Conservation (phyloP, 2,888 invertebrate species). For the Brachylomia viminalis region DNA sequence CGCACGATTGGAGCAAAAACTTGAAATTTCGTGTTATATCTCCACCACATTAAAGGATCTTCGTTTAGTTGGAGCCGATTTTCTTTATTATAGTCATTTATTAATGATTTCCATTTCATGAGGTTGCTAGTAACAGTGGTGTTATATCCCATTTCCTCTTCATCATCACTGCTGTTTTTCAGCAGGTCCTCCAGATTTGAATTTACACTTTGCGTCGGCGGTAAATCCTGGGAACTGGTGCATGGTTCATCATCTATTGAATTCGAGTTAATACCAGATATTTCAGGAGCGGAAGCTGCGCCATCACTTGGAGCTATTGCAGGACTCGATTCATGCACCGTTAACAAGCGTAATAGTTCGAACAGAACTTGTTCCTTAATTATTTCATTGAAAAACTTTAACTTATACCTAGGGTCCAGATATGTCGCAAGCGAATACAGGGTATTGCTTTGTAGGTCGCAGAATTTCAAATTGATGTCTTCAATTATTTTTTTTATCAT, state of each 20-base stretch:
- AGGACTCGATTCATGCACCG: neutral
- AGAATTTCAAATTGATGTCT: conserved; percentile 27
- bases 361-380: conserved; percentile 26
- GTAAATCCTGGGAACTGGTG: conserved; percentile 3
- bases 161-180: conserved; percentile 17
- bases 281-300: neutral
- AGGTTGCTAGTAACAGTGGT: neutral
- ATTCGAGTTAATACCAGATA: neutral
- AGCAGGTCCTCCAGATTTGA: conserved; percentile 21
- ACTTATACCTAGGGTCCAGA: conserved; percentile 28
- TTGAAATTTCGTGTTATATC: conserved; percentile 18
- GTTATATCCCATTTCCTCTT: conserved; percentile 12
- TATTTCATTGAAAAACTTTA: conserved; percentile 29
- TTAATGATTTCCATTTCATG: conserved; percentile 28
- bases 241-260: neutral
- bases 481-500: conserved; percentile 15
- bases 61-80: conserved; percentile 9
- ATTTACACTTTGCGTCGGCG: neutral
- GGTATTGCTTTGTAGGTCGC: conserved; percentile 23
- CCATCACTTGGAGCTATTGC: neutral
- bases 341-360: conserved; percentile 22
- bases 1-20: conserved; percentile 35
- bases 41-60: conserved; percentile 42
- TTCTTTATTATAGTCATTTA: conserved; percentile 34
- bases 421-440: conserved; percentile 25